These are phyloP conservation scores for Sebastes nivosus DNA, from an alignment of 2,797 vertebrate species.

Conservation along the genomic window DNA sequence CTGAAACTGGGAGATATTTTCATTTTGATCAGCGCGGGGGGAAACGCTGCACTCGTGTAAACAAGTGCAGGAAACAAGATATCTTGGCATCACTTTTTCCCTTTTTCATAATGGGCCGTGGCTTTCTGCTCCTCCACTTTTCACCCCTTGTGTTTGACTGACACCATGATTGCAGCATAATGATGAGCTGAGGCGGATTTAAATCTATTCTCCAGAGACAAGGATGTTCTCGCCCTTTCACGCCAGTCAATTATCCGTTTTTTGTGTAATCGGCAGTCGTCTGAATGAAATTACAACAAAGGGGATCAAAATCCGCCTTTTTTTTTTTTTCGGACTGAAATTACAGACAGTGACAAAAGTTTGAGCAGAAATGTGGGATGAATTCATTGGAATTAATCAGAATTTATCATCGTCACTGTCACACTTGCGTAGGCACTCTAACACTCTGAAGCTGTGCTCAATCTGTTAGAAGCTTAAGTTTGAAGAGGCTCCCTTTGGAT, in stretches of 20 bases:
- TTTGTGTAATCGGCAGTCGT: constrained; percentile 33
- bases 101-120: neutral
- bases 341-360: constrained; percentile 42
- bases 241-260: constrained; percentile 61
- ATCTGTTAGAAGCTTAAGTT: constrained; percentile 11
- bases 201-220: constrained; percentile 53
- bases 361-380: constrained; percentile 38
- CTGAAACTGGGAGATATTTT: constrained; percentile 1
- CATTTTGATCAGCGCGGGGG: neutral
- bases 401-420: constrained; percentile 49
- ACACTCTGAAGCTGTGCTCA: constrained; percentile 32
- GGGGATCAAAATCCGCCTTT: constrained; percentile 42
- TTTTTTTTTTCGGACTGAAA: constrained; percentile 33
- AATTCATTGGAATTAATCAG: constrained; percentile 56
- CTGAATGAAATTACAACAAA: constrained; percentile 59
- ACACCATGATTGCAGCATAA: constrained; percentile 54
- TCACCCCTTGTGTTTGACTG: constrained; percentile 42
- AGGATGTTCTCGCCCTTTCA: constrained; percentile 57
- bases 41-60: neutral
- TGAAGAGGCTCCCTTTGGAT: constrained; percentile 32
- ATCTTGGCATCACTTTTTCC: neutral
- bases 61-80: constrained; percentile 3
- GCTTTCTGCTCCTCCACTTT: neutral
- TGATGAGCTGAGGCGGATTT: constrained; percentile 47
- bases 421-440: constrained; percentile 31